Evolutionary conservation across 2,888 invertebrate genomes (phyloP), one percentile per base, ranked within the genome.

Genomic region (Coremacera marginata): DNA sequence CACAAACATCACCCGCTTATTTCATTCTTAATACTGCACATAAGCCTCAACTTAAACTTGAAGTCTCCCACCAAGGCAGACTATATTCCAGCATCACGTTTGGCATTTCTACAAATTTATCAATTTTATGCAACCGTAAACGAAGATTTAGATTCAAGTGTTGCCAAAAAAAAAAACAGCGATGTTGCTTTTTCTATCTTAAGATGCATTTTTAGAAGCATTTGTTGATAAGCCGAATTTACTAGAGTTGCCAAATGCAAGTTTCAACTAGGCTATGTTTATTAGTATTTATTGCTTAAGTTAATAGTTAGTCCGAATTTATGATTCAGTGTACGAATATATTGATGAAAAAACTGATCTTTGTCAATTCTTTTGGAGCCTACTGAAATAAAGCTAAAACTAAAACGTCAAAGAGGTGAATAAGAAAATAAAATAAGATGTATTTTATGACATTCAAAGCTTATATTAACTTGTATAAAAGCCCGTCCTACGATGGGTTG

Each of bases 71-170:
- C 19, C 16, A 11, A 60, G 11, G 60, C 60, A 27, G 25, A 11
- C 60, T 11, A 25, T 25, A 27, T 3, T 5, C 16, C 3, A 60
- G 22, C 27, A 11, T 4, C 27, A 49, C 5, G 68, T 5, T 51
- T n/a, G 49, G 19, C 55, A 37, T 19, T 19, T 34, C 34, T n/a
- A 31, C 31, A 5, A 37, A 57, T 3, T 71, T 57, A 71, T 71
- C 71, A 57, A 19, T 71, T 71, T 44, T 37, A 34, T 57, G 37
- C 71, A 34, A 51, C n/a, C 71, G 71, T 37, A 37, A 22, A n/a
- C 27, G 34, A 55, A 70, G 55, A 70, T 68, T 68, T 57, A 57
- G 19, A 27, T 22, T 68, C 49, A 25, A 22, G 51, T 22, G 25
- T 11, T 68, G 68, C 68, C 68, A 68, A 51, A 68, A 7, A 37